phyloP scores from a whole-genome alignment of 2,888 invertebrate genomes.

The Endomychus coccineus region DNA sequence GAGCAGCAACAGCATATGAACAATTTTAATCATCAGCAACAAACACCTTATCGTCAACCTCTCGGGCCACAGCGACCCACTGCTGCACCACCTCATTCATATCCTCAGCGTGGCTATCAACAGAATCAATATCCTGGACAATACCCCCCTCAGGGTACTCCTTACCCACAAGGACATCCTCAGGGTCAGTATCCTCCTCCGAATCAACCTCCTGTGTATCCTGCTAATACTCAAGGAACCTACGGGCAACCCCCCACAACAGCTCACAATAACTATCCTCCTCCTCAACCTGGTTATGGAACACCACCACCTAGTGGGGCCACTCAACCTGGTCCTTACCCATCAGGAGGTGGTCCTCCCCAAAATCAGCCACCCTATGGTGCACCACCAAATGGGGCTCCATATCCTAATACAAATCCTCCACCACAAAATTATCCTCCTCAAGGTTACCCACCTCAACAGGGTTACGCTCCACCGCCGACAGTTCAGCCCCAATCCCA shows the following conservation, averaged over 20 bases:
- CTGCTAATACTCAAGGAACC: conserved; percentile 47
- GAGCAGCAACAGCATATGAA: conserved; percentile 42
- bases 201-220: conserved; percentile 62
- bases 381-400: conserved; percentile 36
- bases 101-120: conserved; percentile 60
- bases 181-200: conserved; percentile 59
- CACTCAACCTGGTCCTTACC: conserved; percentile 38
- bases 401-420: conserved; percentile 33
- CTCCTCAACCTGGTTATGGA: conserved; percentile 30
- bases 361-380: conserved; percentile 37
- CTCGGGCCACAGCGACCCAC: conserved; percentile 51
- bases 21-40: conserved; percentile 43
- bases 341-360: conserved; percentile 37
- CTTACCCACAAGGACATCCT: conserved; percentile 50
- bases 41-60: conserved; percentile 34
- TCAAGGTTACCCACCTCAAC: conserved; percentile 51
- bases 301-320: conserved; percentile 38
- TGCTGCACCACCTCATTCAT: conserved; percentile 54
- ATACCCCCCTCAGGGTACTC: conserved; percentile 60
- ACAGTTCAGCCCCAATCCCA: conserved; percentile 34
- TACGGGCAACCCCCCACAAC: conserved; percentile 58
- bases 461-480: conserved; percentile 38
- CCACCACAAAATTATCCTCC: conserved; percentile 39
- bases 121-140: conserved; percentile 59
- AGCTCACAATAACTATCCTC: conserved; percentile 48